These are phyloP conservation scores for Cryptocephalus moraei DNA, from an alignment of 2,888 invertebrate genomes.

Conservation along the genomic window DNA sequence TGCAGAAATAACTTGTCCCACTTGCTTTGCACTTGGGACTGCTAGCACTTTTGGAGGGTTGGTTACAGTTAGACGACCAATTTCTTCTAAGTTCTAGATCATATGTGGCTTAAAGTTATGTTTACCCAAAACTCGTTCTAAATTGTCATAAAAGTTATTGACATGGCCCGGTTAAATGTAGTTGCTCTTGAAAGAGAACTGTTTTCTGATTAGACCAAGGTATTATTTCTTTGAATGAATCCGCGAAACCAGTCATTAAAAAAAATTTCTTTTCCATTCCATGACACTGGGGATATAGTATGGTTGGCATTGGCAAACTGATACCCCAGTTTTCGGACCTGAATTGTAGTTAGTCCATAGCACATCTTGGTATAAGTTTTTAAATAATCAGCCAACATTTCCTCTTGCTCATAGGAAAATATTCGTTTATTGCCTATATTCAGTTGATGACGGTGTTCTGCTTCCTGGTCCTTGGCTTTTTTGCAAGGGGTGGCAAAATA, in stretches of 20 bases:
- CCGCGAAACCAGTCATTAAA: background rate
- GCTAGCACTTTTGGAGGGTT: slow-evolving; percentile 12
- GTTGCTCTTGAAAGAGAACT: background rate
- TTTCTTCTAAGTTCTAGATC: slow-evolving; percentile 7
- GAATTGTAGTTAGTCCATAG: background rate
- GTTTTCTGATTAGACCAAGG: background rate
- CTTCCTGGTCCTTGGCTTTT: too few relatives aligned
- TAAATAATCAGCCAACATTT: too few relatives aligned
- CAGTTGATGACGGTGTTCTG: too few relatives aligned
- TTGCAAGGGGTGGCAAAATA: too few relatives aligned
- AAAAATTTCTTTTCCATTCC: background rate
- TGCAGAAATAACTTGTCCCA: slow-evolving; percentile 6
- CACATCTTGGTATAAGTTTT: slow-evolving; percentile 2
- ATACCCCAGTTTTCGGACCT: background rate
- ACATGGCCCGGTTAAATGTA: background rate
- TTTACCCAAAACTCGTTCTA: background rate
- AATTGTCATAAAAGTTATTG: background rate
- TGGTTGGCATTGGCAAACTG: background rate
- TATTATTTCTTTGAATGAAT: background rate
- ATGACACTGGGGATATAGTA: background rate
- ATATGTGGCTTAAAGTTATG: background rate
- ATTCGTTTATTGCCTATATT: too few relatives aligned
- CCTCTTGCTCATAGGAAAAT: too few relatives aligned
- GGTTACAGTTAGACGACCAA: slow-evolving; percentile 10
- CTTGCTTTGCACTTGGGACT: slow-evolving; percentile 7